These are phyloP conservation scores for Drosophila melanogaster DNA, from an alignment of 1,140 invertebrate genomes.

Conservation along the genomic window DNA sequence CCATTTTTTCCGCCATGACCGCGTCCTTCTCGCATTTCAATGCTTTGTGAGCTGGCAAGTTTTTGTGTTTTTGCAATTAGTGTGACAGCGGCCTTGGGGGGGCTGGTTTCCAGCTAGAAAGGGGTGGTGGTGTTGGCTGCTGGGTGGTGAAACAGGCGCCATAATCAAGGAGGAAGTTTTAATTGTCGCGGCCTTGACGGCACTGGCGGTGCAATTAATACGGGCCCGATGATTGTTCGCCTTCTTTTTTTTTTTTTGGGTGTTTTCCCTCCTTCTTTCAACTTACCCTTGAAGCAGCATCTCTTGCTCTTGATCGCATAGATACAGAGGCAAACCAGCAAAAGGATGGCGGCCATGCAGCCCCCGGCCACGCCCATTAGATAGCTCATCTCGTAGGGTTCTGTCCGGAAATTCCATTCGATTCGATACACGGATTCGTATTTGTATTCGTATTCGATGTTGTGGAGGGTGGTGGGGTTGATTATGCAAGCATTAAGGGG, in stretches of 20 bases:
- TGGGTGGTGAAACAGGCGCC: constrained; percentile 22
- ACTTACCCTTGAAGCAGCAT: constrained; percentile 89
- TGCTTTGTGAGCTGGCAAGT: constrained; percentile 59
- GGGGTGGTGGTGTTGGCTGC: background rate
- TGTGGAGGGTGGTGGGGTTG: constrained; percentile 29
- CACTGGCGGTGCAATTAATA: constrained; percentile 64
- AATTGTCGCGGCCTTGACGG: constrained; percentile 74
- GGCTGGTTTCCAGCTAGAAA: background rate
- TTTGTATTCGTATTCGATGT: constrained; percentile 25
- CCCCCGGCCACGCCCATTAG: constrained; percentile 87
- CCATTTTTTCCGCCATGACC: constrained; percentile 42
- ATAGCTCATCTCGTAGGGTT: constrained; percentile 88
- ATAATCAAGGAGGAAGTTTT: constrained; percentile 75
- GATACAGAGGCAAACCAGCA: constrained; percentile 86
- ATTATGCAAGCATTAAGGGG: constrained; percentile 60
- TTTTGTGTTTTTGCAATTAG: constrained; percentile 80
- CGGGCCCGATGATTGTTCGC: constrained; percentile 32
- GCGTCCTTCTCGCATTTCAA: constrained; percentile 38
- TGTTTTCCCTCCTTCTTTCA: background rate
- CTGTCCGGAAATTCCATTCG: constrained; percentile 83
- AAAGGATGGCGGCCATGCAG: constrained; percentile 86
- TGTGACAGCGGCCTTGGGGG: constrained; percentile 51
- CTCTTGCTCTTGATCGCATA: constrained; percentile 88
- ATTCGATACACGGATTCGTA: constrained; percentile 22
- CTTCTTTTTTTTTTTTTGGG: background rate